These are phyloP conservation scores for Tympanoctomys barrerae DNA, from an alignment of 2,797 vertebrate species.

Conservation along the genomic window DNA sequence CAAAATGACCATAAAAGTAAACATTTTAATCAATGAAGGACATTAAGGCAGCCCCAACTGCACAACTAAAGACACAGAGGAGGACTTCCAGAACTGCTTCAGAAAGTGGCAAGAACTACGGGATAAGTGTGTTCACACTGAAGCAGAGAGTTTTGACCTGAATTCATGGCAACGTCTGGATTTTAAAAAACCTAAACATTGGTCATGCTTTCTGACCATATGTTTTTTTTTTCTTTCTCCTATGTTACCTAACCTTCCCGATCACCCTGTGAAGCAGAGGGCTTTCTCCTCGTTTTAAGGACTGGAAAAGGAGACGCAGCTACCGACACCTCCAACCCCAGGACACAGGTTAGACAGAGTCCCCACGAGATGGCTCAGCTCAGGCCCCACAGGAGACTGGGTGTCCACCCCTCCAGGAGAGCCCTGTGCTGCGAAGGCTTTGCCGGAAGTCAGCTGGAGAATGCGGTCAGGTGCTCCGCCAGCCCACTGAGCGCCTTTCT, in stretches of 20 bases:
- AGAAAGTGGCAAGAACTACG: neutral
- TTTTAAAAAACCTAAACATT: neutral
- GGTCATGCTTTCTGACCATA: neutral
- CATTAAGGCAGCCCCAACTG: neutral
- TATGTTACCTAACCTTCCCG: neutral
- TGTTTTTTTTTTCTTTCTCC: neutral
- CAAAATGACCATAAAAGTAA: neutral
- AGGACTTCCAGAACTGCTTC: neutral
- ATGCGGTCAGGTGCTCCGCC: neutral
- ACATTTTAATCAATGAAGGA: neutral
- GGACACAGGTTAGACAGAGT: neutral
- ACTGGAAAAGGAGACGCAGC: neutral
- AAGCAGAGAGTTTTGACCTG: neutral
- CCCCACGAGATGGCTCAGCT: neutral
- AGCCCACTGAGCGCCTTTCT: neutral
- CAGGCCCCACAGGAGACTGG: neutral
- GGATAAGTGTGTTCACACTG: neutral
- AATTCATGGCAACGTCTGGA: neutral
- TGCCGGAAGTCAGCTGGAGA: neutral
- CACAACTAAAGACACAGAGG: neutral
- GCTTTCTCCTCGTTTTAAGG: slow-evolving; percentile 17
- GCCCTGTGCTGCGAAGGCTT: neutral
- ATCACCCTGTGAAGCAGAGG: neutral
- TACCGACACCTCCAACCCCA: neutral
- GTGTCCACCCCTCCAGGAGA: neutral